These are phyloP conservation scores for Harpagifer antarcticus DNA, from an alignment of 2,797 vertebrate genomes.

Conservation along the genomic window DNA sequence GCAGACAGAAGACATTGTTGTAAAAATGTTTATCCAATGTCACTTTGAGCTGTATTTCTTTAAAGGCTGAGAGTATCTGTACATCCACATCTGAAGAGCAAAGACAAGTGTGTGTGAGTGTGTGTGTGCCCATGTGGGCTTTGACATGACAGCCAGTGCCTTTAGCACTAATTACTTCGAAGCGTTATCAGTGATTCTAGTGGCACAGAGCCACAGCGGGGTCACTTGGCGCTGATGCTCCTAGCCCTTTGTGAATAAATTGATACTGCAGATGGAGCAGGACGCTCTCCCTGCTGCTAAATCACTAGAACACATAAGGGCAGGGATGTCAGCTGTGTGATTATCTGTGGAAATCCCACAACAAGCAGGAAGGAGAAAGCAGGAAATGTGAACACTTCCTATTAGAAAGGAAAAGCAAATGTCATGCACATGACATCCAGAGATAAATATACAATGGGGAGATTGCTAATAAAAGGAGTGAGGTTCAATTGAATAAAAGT, in stretches of 20 bases:
- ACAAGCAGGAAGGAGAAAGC: constrained; percentile 24
- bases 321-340: constrained; percentile 27
- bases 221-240: constrained; percentile 45
- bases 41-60: constrained; percentile 1
- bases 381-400: constrained; percentile 13
- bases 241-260: constrained; percentile 56
- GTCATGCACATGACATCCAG: neutral
- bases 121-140: constrained; percentile 10
- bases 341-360: constrained; percentile 25
- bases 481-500: neutral
- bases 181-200: constrained; percentile 62
- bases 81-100: constrained; percentile 36
- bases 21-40: constrained; percentile 1
- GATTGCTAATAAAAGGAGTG: constrained; percentile 19
- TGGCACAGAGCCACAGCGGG: constrained; percentile 49
- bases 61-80: constrained; percentile 10
- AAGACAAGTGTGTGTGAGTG: constrained; percentile 10
- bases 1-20: neutral
- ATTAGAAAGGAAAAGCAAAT: constrained; percentile 26
- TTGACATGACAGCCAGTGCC: constrained; percentile 17
- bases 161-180: constrained; percentile 55
- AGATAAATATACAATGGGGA: constrained; percentile 1
- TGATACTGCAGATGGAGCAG: constrained; percentile 38
- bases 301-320: constrained; percentile 29
- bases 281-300: constrained; percentile 40